Percentiles rank a stretch among this genome's conserved stretches.
These are phyloP conservation scores for Creontiades dilutus DNA, from an alignment of 2,888 invertebrate genomes.

Conservation along the genomic window DNA sequence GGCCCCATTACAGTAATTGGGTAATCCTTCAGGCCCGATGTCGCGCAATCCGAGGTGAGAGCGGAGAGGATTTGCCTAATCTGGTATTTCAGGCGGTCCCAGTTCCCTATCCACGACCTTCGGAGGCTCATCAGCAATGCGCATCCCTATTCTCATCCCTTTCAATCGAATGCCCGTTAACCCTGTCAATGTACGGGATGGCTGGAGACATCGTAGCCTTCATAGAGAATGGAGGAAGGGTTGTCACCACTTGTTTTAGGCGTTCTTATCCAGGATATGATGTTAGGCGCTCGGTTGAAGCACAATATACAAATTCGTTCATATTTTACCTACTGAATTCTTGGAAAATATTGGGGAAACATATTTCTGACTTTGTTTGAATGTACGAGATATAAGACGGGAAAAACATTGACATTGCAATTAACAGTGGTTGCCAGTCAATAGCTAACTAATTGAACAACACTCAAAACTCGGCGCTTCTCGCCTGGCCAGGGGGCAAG, in stretches of 20 bases:
- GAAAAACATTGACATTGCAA: no score
- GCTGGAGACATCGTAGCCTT: not conserved
- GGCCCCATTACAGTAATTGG: slow-evolving; percentile 50
- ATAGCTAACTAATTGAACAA: no score
- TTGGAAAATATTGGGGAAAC: no score
- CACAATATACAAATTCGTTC: no score
- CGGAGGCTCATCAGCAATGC: slow-evolving; percentile 5
- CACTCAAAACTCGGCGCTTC: no score
- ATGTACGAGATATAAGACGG: no score
- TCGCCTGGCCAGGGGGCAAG: no score
- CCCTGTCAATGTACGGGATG: slow-evolving; percentile 23
- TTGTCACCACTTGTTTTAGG: not conserved
- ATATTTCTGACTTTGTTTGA: no score
- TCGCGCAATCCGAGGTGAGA: slow-evolving; percentile 10
- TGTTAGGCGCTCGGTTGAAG: not conserved
- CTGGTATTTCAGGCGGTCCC: slow-evolving; percentile 21
- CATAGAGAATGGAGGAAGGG: not conserved
- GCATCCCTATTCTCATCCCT: slow-evolving; percentile 40
- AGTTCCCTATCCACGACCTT: not conserved
- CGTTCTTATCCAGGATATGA: not conserved
- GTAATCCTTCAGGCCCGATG: slow-evolving; percentile 40
- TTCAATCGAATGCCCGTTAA: slow-evolving; percentile 54
- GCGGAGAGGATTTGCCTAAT: slow-evolving; percentile 53
- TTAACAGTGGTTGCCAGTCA: no score
- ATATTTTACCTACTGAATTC: no score